These are phyloP conservation scores for Climacteris rufus DNA, from an alignment of 2,113 vertebrate species.

Conservation along the genomic window DNA sequence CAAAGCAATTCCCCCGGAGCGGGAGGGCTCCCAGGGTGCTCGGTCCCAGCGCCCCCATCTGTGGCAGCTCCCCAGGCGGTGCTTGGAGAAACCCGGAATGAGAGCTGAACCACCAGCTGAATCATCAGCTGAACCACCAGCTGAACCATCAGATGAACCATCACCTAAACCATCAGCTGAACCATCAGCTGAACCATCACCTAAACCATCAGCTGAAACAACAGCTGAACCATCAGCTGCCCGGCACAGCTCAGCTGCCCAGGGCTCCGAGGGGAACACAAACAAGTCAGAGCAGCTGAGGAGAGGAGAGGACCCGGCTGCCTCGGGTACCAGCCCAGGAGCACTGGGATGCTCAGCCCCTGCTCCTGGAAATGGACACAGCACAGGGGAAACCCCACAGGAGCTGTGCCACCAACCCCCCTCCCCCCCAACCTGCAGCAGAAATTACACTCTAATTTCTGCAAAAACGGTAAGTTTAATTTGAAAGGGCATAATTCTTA, in stretches of 20 bases:
- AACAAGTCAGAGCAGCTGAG: not conserved
- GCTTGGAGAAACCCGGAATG: too few relatives aligned
- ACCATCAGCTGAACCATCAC: too few relatives aligned
- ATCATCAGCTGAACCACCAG: too few relatives aligned
- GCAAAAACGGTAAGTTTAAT: not conserved
- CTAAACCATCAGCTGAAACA: too few relatives aligned
- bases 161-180: too few relatives aligned
- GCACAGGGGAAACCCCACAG: not conserved
- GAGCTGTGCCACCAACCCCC: not conserved
- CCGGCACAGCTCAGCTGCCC: not conserved
- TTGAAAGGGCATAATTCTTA: slow-evolving; percentile 57
- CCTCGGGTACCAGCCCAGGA: not conserved
- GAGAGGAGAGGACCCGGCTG: not conserved
- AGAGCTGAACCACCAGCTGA: too few relatives aligned
- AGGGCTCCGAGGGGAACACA: not conserved
- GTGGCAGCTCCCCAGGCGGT: too few relatives aligned
- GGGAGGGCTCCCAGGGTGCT: not conserved
- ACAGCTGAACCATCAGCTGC: too few relatives aligned
- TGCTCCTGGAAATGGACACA: not conserved
- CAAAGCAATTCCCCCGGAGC: not conserved
- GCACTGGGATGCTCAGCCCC: not conserved
- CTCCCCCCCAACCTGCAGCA: not conserved
- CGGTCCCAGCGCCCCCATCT: too few relatives aligned
- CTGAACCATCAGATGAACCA: too few relatives aligned
- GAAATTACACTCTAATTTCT: not conserved